Conservation (phyloP, 2,888 invertebrate species). For the Athripsodes cinereus region DNA sequence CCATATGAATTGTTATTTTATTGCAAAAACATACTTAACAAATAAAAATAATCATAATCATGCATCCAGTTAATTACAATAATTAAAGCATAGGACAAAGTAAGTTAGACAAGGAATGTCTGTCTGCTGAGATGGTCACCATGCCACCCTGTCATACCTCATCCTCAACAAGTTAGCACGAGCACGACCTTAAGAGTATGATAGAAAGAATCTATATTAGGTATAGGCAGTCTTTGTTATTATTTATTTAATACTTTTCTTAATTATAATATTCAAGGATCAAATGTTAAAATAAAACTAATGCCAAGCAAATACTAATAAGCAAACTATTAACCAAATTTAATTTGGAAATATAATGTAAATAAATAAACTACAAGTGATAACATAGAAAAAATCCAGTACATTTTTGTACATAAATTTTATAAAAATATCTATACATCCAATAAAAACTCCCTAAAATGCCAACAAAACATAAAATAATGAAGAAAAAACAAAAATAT, state of each 20-base stretch:
- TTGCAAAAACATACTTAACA: too few species aligned
- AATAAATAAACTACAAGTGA: background rate
- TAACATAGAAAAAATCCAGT: background rate
- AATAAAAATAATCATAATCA: too few species aligned
- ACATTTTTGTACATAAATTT: background rate
- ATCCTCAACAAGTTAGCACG: too few species aligned
- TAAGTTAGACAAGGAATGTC: too few species aligned
- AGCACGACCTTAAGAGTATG: too few species aligned
- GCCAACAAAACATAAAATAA: background rate
- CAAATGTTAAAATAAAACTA: background rate
- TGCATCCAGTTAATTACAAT: too few species aligned
- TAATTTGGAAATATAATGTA: background rate
- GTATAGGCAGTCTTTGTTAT: conserved; percentile 26
- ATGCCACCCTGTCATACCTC: too few species aligned
- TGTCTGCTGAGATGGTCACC: too few species aligned
- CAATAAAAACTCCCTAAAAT: background rate
- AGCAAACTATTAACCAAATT: background rate
- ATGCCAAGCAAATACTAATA: background rate
- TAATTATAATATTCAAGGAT: conserved; percentile 4
- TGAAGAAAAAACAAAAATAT: background rate
- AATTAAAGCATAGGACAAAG: too few species aligned
- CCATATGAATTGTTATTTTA: too few species aligned
- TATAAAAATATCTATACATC: background rate
- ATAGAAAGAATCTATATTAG: conserved; percentile 3
- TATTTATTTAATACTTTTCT: conserved; percentile 18